Evolutionary conservation across 2,113 vertebrate genomes (phyloP).

Genomic region (Pseudopipra pipra): DNA sequence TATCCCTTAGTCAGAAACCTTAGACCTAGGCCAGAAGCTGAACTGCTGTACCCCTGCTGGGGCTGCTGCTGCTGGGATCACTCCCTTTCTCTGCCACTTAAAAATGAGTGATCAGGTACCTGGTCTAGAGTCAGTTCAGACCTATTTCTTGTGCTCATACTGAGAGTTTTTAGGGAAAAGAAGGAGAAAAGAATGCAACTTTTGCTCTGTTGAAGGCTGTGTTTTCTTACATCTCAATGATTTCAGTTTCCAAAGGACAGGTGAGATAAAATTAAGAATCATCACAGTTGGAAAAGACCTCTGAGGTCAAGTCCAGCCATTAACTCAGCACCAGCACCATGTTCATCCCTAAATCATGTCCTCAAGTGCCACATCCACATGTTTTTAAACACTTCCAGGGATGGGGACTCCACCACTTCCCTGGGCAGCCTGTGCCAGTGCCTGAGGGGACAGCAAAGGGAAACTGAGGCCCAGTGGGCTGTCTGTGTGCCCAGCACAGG

Average conservation of each 20-base stretch:
- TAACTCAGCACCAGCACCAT: background rate
- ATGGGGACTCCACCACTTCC: background rate
- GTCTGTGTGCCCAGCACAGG: background rate
- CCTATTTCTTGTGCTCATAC: background rate
- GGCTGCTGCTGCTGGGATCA: background rate
- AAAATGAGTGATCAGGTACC: background rate
- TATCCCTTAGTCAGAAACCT: conserved; percentile 28
- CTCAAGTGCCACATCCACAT: background rate
- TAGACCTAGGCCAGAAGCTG: background rate
- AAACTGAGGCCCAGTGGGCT: background rate
- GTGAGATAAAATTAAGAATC: background rate
- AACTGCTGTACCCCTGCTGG: background rate
- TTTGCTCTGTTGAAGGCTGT: background rate
- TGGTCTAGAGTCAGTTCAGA: background rate
- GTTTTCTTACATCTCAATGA: background rate
- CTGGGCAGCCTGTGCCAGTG: background rate
- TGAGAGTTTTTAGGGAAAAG: background rate
- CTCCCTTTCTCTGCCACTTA: background rate
- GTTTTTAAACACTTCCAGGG: background rate
- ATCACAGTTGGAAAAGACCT: background rate
- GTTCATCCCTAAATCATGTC: background rate
- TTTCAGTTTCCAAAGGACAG: background rate
- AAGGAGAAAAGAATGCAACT: background rate
- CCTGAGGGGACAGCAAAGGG: background rate
- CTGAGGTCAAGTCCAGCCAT: background rate